These are phyloP conservation scores for Columba guinea DNA, from an alignment of 2,797 vertebrate genomes.

Conservation along the genomic window DNA sequence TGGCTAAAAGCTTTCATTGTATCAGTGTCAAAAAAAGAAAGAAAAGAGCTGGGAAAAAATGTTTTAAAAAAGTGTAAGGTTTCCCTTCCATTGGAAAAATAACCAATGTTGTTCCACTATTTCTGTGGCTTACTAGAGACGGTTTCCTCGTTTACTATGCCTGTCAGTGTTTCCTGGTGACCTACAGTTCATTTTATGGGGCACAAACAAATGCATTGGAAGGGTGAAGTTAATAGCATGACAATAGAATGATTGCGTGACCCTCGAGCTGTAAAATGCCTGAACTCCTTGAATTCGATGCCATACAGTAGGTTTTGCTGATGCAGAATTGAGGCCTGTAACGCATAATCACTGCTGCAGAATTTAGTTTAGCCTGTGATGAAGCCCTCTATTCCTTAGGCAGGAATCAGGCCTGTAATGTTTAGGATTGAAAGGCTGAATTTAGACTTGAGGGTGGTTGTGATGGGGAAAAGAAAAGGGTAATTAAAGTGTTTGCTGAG, in stretches of 20 bases:
- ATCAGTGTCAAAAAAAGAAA: background rate
- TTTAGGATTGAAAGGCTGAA: background rate
- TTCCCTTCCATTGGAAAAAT: background rate
- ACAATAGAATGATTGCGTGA: background rate
- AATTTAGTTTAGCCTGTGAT: background rate
- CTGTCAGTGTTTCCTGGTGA: background rate
- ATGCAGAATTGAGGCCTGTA: constrained; percentile 9
- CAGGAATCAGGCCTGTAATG: background rate
- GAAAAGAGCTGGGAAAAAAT: background rate
- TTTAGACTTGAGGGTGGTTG: background rate
- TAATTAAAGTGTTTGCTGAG: constrained; percentile 9
- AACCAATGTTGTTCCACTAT: background rate
- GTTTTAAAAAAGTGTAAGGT: background rate
- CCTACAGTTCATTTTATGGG: constrained; percentile 1
- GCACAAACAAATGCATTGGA: background rate
- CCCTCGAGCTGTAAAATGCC: background rate
- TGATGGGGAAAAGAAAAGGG: background rate
- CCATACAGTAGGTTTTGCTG: background rate
- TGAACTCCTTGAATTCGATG: constrained; percentile 8
- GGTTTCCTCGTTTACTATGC: background rate
- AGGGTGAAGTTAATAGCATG: constrained; percentile 4
- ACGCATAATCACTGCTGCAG: background rate
- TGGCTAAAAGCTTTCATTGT: background rate
- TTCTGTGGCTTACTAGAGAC: background rate
- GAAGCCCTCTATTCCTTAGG: background rate